Conservation (phyloP, 1,140 invertebrate genomes). For the Pogonomyrmex californicus region DNA sequence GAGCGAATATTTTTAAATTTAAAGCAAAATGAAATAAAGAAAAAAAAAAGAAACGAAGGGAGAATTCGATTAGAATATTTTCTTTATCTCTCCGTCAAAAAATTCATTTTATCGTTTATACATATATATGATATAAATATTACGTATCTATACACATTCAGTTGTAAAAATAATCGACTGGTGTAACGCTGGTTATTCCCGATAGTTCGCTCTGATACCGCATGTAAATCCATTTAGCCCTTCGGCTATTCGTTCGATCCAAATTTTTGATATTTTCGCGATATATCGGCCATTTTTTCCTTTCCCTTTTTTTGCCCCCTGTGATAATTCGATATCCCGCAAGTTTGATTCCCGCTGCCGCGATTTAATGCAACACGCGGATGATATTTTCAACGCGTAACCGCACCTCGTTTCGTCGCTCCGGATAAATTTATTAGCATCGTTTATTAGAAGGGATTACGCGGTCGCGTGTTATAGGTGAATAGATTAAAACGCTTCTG, state of each 20-base stretch:
- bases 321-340: conserved; percentile 25
- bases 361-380: not conserved
- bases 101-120: conserved; percentile 16
- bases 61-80: not conserved
- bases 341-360: not conserved
- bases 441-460: conserved; percentile 55
- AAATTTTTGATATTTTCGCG: conserved; percentile 26
- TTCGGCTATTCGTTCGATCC: conserved; percentile 9
- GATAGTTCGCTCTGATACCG: conserved; percentile 10
- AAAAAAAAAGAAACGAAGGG: not conserved
- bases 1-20: conserved; percentile 3
- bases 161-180: not conserved
- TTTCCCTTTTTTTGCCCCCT: not conserved
- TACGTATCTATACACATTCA: not conserved
- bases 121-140: not conserved
- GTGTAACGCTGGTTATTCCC: conserved; percentile 3
- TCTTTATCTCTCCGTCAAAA: not conserved
- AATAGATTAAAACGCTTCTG: conserved; percentile 21
- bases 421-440: conserved; percentile 40
- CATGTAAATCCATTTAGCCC: conserved; percentile 41
- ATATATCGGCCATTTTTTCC: not conserved
- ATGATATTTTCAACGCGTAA: conserved; percentile 21
- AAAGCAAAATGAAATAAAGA: not conserved
- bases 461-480: conserved; percentile 23
- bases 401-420: not conserved